Evolutionary conservation across 2,797 vertebrate species (phyloP), one percentile per base, ranked within the genome.

Genomic region (Clarias pachynema): DNA sequence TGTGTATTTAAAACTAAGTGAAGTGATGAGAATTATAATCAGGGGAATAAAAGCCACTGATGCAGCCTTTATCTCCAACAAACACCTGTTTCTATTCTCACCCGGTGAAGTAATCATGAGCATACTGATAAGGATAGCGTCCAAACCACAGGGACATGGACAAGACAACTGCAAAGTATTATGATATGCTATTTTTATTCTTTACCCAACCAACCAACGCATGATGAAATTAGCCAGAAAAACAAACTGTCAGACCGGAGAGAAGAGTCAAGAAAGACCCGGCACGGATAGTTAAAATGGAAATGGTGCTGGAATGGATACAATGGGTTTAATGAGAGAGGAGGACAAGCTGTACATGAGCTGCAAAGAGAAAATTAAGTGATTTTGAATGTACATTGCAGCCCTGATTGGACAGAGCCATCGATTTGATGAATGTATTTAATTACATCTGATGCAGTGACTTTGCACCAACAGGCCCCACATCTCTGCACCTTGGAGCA

Each of bases 71-170:
- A 85, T 85, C 84, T 80, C 59, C 44, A 78, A 62, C 78, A 16
- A 80, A 85, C 84, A 85, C 84, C 59, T 85, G 84, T 85, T 79
- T 70, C 65, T 80, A 20, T 70, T 85, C 53, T 72, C 65, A 49
- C 56, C 49, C 57, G 3, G 66, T 12, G 18, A 70, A 79, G 59
- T 80, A 85, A 85, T 85, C 84, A 85, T 31, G 66, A 62, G 57
- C 40, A 62, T 49, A 53, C 66, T 20, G 78, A 85, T 85, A 85
- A 81, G 84, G 59, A 73, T 31, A 65, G 29, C 40, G 68, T 63
- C 77, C 78, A n/a, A 49, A 37, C 78, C 56, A 49, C 78, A 63
- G 78, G 37, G 37, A 49, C 60, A 49, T 15, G 8, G 37, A 66
- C 59, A 6, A 66, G 62, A 31, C 62, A 66, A 80, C 40, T 31